Base-by-base conservation (phyloP, 2,797 vertebrate genomes). In the Ciconia nigra region DNA sequence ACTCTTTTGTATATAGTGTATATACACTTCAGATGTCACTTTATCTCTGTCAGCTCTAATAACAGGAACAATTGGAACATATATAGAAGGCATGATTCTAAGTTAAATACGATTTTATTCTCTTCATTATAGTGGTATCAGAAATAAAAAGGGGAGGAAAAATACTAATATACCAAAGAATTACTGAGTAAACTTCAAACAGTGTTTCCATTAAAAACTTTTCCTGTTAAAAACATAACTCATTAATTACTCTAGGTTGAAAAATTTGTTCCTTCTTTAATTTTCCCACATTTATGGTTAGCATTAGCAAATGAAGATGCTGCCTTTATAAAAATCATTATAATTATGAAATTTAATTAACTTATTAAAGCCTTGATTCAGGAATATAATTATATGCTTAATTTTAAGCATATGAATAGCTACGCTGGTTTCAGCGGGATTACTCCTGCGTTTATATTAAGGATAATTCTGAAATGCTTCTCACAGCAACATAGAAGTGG, bases 71-170 rank as follows among this genome's bases (percentile, higher is more conserved):
- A 89, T n/a, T 87, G 72, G 39, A 94, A 92, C 31, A 44, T 58
- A 69, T 47, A 80, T n/a, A 91, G 70, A 89, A 94, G 61, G 31
- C 61, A 76, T 71, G 39, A 84, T 90, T 95, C 55, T 55, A 89
- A 83, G 61, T 87, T 77, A 94, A 96, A 94, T 91, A 78, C 81
- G 63, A 89, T 90, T 96, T 96, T 83, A 87, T 91, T 97, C 11
- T 86, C 42, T 90, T 93, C 78, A 51, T 93, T 94, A 91, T 62
- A 19, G 72, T 87, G 42, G 24, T 37, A 94, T 86, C 44, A 88
- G 83, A 95, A 93, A 79, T 74, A 44, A 87, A 97, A 85, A 88
- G 85, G 25, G 52, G 52, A 95, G 18, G 46, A 73, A 83, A 94
- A 96, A 78, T 85, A 86, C n/a, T 65, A 89, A 82, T 89, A 51